Base-by-base conservation (phyloP, 1,140 invertebrate genomes). In the Andrena cerasifolii region DNA sequence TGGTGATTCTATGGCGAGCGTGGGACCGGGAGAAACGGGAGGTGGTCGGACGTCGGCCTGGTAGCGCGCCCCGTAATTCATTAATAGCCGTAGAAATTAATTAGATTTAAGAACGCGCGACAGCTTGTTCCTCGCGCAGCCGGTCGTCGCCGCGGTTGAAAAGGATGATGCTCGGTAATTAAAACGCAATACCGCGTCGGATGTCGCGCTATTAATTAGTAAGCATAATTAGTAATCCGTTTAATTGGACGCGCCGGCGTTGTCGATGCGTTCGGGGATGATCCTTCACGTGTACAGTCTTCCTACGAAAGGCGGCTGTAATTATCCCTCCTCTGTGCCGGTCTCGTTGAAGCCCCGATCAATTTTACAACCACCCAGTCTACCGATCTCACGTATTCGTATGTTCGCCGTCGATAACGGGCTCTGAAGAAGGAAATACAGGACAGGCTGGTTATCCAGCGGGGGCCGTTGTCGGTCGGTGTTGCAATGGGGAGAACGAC, bases 381-480 rank as follows among this genome's bases (percentile, higher is more conserved):
- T 31, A 28, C 8, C 40, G 65, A 36, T 21, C 24, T 12, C 26
- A 49, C n/a, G 51, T 47, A 26, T n/a, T n/a, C n/a, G n/a, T 65
- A 59, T 76, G 68, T 68, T 76, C 73, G 26, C 24, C 56, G 68
- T 10, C 51, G 68, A 78, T 71, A 63, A 63, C 36, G 21, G 40
- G n/a, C n/a, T 28, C 33, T 6, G 21, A 16, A 56, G 28, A 24
- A 45, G 45, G 40, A 72, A 47, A 65, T 72, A 65, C 40, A 18
- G 49, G 71, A 79, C 79, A 87, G 87, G 85, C 85, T 73, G 47
- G 67, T 78, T 71, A n/a, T 88, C 85, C 87, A 88, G 86, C n/a
- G n/a, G 72, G 67, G 77, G 26, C 77, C 74, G 80, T 86, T 87
- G 85, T 87, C 83, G 78, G 78, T 79, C 74, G 85, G 81, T 86